Percentiles rank a stretch among this genome's conserved stretches.
Conservation (phyloP, 1,140 invertebrate species). For the Drosophila pruinosa region DNA sequence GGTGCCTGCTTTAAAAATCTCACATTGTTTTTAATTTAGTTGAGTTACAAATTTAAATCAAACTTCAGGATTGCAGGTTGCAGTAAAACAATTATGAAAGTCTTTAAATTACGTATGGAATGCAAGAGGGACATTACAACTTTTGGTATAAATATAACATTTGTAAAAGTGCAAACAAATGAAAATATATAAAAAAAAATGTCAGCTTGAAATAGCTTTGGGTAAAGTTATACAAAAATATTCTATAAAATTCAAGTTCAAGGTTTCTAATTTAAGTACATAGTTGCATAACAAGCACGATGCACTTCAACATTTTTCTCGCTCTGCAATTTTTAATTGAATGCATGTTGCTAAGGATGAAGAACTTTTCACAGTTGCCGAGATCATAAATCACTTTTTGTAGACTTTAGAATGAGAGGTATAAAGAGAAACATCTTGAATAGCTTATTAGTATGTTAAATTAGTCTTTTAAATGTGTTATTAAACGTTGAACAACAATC, state of each 20-base stretch:
- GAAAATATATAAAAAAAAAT: too few relatives aligned
- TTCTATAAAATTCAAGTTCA: too few relatives aligned
- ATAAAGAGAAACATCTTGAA: neutral
- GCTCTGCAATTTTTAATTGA: neutral
- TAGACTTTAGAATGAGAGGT: too few relatives aligned
- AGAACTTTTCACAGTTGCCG: constrained; percentile 1
- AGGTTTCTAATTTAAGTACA: too few relatives aligned
- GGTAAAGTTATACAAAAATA: too few relatives aligned
- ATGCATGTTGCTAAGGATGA: neutral
- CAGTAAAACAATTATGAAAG: neutral
- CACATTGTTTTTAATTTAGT: neutral
- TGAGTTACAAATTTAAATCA: neutral
- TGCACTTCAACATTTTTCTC: neutral
- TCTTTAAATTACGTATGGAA: too few relatives aligned
- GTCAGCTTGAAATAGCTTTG: too few relatives aligned
- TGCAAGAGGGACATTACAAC: too few relatives aligned
- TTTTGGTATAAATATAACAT: too few relatives aligned
- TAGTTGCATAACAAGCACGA: neutral
- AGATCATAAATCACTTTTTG: constrained; percentile 73
- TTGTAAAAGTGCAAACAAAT: too few relatives aligned
- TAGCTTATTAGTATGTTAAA: neutral
- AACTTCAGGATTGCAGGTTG: too few relatives aligned
- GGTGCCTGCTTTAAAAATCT: neutral
- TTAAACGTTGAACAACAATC: neutral
- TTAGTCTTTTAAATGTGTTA: neutral